Conservation (phyloP, 2,113 vertebrate genomes). For the Cyprinodon variegatus region DNA sequence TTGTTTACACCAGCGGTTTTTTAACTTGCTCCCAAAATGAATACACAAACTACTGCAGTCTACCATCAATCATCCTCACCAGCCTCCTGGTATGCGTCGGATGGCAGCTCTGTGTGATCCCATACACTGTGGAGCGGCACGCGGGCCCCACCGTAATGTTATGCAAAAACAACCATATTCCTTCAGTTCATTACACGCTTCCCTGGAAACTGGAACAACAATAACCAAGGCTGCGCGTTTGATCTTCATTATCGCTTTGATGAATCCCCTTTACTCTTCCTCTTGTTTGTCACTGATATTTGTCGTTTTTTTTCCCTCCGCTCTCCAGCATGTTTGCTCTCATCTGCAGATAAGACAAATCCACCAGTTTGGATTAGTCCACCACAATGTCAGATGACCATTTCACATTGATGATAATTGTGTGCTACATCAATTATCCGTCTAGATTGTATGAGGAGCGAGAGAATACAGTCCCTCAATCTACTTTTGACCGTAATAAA, state of each 20-base stretch:
- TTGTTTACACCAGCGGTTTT: conserved; percentile 47
- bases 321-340: conserved; percentile 49
- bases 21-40: conserved; percentile 50
- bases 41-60: conserved; percentile 51
- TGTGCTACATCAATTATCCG: conserved; percentile 74
- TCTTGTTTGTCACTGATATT: conserved; percentile 23
- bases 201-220: conserved; percentile 72
- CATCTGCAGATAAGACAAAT: conserved; percentile 67
- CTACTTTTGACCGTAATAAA: conserved; percentile 51
- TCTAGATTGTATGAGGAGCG: conserved; percentile 63
- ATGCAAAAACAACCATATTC: conserved; percentile 67
- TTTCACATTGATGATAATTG: conserved; percentile 73
- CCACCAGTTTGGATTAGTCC: conserved; percentile 59
- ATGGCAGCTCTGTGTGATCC: conserved; percentile 56
- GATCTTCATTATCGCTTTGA: conserved; percentile 80
- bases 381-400: conserved; percentile 41
- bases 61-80: conserved; percentile 60
- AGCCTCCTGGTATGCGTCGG: conserved; percentile 19
- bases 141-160: conserved; percentile 50
- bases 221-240: conserved; percentile 61
- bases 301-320: conserved; percentile 6
- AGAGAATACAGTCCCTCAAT: conserved; percentile 62
- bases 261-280: conserved; percentile 38
- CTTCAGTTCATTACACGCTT: conserved; percentile 80
- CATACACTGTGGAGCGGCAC: conserved; percentile 25